phyloP scores from a whole-genome alignment of 2,113 vertebrate species.

The Corvus moneduloides region DNA sequence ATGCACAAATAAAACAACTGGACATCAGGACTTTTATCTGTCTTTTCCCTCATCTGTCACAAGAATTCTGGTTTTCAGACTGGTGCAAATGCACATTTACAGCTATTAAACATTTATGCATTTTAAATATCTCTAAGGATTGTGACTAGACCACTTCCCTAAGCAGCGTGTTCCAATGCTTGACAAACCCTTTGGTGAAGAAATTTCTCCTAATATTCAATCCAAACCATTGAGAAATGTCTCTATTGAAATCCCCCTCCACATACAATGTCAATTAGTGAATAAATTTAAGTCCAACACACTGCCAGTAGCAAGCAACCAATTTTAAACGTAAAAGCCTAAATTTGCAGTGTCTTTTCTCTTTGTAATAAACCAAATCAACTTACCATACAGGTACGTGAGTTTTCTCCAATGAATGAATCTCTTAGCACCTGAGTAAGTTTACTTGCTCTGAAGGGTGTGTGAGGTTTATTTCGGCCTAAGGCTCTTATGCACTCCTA shows the following conservation, averaged over 20 bases:
- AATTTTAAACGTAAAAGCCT: not conserved
- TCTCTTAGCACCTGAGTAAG: slow-evolving; percentile 96
- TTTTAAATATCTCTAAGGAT: not conserved
- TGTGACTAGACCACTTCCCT: not conserved
- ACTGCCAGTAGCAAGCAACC: not conserved
- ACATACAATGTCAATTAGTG: not conserved
- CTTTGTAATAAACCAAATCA: not conserved
- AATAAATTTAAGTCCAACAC: not conserved
- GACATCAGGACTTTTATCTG: not conserved
- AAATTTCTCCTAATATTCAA: not conserved
- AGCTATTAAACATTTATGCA: not conserved
- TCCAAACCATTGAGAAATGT: not conserved
- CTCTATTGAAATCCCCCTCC: not conserved
- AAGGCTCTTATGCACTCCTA: slow-evolving; percentile 97
- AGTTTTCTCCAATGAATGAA: slow-evolving; percentile 98
- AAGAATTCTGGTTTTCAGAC: not conserved
- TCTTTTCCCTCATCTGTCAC: not conserved
- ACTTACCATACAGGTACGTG: slow-evolving; percentile 97
- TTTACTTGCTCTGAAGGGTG: slow-evolving; percentile 97
- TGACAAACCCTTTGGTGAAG: not conserved
- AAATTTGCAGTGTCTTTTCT: not conserved
- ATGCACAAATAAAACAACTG: not conserved
- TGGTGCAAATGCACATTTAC: not conserved
- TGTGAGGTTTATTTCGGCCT: slow-evolving; percentile 95
- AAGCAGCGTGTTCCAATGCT: not conserved